Percentiles rank a stretch among this genome's conserved stretches.
phyloP scores from a whole-genome alignment of 2,113 vertebrate genomes.

The Corythaeola cristata region DNA sequence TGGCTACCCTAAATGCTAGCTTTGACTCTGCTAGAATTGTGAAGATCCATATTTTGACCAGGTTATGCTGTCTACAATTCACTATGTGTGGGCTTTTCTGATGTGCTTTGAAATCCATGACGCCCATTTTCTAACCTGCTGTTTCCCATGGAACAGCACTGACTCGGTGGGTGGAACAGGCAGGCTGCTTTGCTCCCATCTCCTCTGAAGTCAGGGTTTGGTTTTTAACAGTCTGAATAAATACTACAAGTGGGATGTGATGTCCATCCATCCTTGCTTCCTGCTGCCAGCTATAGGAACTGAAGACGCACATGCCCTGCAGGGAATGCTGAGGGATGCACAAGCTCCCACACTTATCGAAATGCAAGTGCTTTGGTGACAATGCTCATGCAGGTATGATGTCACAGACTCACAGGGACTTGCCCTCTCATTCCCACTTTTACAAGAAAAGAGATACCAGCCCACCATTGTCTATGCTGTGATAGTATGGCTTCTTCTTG shows the following conservation, averaged over 20 bases:
- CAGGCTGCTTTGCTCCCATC: background rate
- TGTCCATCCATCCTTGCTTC: background rate
- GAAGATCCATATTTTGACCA: background rate
- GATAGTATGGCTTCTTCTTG: background rate
- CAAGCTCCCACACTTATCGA: background rate
- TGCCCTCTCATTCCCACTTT: background rate
- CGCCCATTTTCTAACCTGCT: background rate
- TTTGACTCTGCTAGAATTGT: background rate
- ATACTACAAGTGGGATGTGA: background rate
- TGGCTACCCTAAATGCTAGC: background rate
- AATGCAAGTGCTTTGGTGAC: background rate
- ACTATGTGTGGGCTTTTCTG: background rate
- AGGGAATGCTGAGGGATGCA: background rate
- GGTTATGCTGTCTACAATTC: background rate
- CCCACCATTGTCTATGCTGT: background rate
- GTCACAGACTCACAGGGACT: background rate
- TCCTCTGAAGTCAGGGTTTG: background rate
- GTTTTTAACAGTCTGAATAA: background rate
- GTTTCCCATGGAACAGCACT: background rate
- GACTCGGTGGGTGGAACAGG: background rate
- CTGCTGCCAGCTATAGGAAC: background rate
- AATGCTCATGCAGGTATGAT: background rate
- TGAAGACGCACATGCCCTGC: accelerated
- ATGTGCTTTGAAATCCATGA: background rate
- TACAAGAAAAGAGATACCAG: background rate